Evolutionary conservation across 2,888 invertebrate genomes (phyloP), one percentile per base, ranked within the genome.

Genomic region (Drosophila demipolita): DNA sequence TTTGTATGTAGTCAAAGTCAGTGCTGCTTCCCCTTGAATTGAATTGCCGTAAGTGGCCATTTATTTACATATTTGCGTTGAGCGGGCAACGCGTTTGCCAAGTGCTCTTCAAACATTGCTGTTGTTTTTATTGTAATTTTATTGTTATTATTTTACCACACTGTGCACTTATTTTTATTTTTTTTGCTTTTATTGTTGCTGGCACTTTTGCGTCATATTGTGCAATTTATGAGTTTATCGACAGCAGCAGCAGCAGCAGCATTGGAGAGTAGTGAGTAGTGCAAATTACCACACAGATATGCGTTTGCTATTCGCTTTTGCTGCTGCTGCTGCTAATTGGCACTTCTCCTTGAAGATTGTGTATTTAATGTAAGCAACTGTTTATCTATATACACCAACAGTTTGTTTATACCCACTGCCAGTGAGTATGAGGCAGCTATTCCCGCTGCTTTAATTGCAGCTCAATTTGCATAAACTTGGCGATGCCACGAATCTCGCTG

Each of bases 31-130:
- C 69, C 49, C 75, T 73, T 57, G 57, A 57, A 83, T 89, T 89
- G 82, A 87, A 80, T 84, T 76, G 78, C 90, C 87, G 71, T 78
- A 90, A 87, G 90, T 90, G 87, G 85, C 87, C 85, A 87, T 89
- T 87, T 87, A 87, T 87, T 90, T 90, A 67, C 90, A 87, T 90
- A 90, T 87, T 87, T 84, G 73, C 80, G 73, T 80, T 71, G 87
- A 89, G 82, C 87, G 85, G 60, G 63, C 75, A 68, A 54, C 70
- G 63, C 65, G 62, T 59, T 66, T 75, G 80, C 80, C 82, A 80
- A 80, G 85, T 88, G 76, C 87, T 75, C 75, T 89, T 84, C 80
- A 90, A 77, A 77, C 72, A 67, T 72, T 77, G 66, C 66, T 59
- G 52, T 62, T 66, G 49, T 35, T 72, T 62, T 59, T 68, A 71